Evolutionary conservation across 2,113 vertebrate species (phyloP).

Genomic region (Gymnobelideus leadbeateri): DNA sequence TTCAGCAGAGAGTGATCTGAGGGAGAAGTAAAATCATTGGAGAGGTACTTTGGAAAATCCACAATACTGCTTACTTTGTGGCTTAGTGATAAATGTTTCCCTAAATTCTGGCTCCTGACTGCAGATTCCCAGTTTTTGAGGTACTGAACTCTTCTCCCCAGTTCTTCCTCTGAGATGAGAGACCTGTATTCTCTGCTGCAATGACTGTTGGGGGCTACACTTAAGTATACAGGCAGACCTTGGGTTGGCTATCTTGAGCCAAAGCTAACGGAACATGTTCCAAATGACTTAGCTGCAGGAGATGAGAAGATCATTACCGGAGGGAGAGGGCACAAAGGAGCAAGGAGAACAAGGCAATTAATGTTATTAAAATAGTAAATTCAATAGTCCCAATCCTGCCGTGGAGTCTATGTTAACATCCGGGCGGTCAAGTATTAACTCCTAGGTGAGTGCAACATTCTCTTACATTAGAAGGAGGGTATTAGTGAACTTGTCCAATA

Average conservation of each 20-base stretch:
- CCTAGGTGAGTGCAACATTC: not conserved
- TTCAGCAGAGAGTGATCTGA: slow-evolving; percentile 30
- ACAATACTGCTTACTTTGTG: not conserved
- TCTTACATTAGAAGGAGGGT: not conserved
- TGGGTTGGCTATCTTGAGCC: slow-evolving; percentile 7
- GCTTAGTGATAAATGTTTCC: not conserved
- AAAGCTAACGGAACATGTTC: not conserved
- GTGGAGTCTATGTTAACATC: not conserved
- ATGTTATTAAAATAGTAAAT: slow-evolving; percentile 11
- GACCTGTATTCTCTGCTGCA: not conserved
- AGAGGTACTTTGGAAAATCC: not conserved
- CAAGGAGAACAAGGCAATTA: slow-evolving; percentile 8
- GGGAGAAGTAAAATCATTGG: not conserved
- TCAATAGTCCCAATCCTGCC: not conserved
- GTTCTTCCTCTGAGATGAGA: not conserved
- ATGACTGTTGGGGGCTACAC: not conserved
- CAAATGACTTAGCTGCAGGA: slow-evolving; percentile 1
- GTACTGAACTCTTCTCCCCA: not conserved
- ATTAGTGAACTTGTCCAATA: not conserved
- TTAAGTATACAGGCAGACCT: not conserved
- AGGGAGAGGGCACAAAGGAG: not conserved
- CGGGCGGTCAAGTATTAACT: not conserved
- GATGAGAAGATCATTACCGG: slow-evolving; percentile 8
- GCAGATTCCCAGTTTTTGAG: not conserved
- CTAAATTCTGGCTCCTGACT: not conserved